Percentiles rank a stretch among this genome's conserved stretches.
Evolutionary conservation across 2,113 vertebrate genomes (phyloP).

Genomic region (Peromyscus polionotus): DNA sequence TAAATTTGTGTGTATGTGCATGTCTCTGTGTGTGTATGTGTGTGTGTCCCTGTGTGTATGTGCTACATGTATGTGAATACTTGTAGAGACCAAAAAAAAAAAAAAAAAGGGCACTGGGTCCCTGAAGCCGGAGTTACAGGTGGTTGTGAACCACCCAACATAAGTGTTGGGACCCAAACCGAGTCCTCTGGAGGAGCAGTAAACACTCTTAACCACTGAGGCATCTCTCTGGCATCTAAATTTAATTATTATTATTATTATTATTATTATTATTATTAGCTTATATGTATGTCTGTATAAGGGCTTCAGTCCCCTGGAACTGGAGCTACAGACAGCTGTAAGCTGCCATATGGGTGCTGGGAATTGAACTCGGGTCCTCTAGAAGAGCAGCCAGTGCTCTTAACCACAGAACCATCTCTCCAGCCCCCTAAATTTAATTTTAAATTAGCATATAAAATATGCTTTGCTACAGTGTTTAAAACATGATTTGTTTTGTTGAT

Average conservation of each 20-base stretch:
- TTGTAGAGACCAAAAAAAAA: not conserved
- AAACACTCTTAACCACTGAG: not conserved
- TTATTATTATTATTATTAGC: too few relatives aligned
- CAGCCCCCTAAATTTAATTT: not conserved
- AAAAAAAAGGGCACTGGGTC: not conserved
- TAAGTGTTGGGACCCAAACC: not conserved
- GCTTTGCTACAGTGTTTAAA: not conserved
- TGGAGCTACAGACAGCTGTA: not conserved
- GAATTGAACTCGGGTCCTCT: not conserved
- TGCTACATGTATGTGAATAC: too few relatives aligned
- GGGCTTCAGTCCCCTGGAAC: not conserved
- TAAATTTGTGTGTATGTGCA: not conserved
- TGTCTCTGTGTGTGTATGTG: not conserved
- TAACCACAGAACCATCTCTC: not conserved
- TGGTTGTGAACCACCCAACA: not conserved
- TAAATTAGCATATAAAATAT: not conserved
- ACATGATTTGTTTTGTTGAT: too few relatives aligned
- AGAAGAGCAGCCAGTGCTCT: not conserved
- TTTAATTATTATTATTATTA: too few relatives aligned
- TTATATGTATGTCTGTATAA: too few relatives aligned
- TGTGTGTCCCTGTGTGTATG: not conserved
- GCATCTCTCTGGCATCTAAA: not conserved
- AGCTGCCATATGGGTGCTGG: not conserved
- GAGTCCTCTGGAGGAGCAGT: too few relatives aligned
- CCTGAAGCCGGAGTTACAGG: not conserved